A percentile compares a stretch with the other conserved stretches of the same genome.
Conservation (phyloP, 2,797 vertebrate species). For the Mycteria americana region DNA sequence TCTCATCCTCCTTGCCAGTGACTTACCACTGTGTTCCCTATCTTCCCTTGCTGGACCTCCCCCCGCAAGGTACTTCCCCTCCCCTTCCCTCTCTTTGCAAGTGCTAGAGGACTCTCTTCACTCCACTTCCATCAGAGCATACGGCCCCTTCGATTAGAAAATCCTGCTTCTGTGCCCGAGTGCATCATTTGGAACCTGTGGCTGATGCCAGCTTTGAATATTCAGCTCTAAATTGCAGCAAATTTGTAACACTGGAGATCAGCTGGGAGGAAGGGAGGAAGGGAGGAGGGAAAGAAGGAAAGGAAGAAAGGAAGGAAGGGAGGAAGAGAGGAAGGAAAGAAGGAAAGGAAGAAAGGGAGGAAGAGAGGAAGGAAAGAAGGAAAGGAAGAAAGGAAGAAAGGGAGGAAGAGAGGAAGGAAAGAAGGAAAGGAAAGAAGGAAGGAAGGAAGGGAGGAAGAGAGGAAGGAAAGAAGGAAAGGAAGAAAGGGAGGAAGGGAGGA, state of each 20-base stretch:
- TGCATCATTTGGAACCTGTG: not conserved
- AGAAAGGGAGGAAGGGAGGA: no score
- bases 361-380: rapidly evolving
- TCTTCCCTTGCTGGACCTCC: not conserved
- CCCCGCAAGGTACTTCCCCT: not conserved
- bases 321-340: not conserved
- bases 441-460: no score
- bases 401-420: no score
- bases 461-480: no score
- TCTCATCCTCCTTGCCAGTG: not conserved
- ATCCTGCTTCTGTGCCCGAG: not conserved
- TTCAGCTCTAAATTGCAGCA: not conserved
- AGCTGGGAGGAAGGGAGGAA: not conserved
- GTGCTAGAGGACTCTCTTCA: not conserved
- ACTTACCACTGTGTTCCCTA: not conserved
- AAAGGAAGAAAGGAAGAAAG: no score
- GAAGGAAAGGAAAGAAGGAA: no score
- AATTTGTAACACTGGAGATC: not conserved
- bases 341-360: rapidly evolving
- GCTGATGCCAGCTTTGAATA: not conserved
- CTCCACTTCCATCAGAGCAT: not conserved
- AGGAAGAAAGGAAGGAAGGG: no score
- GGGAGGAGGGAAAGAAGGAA: not conserved
- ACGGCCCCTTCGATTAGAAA: not conserved
- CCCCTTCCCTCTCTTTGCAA: not conserved